Base-by-base conservation (phyloP, 2,797 vertebrate genomes). In the Heliangelus exortis region DNA sequence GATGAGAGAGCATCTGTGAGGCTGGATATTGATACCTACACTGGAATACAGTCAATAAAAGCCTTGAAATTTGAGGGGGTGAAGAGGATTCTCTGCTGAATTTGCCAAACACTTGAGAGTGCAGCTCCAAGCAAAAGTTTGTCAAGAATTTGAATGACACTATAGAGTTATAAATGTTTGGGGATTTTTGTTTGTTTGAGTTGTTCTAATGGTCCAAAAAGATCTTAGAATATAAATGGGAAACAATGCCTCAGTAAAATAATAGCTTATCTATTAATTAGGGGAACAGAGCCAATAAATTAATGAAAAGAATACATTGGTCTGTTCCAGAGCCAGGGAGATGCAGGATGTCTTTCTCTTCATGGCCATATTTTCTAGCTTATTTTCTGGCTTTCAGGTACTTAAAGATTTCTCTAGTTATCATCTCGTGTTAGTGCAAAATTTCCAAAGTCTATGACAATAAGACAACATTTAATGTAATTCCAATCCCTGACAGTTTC, bases 401-500 rank as follows among this genome's bases (percentile, higher is more conserved):
- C 67, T 69, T 47, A 78, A 87, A 79, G 61, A 54, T 28, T 12
- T 84, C 48, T 51, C 39, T 33, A 71, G 34, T 25, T 68, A 39
- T 69, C 15, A 2, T 62, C 36, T n/a, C 9, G 4, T 33, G 16
- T 59, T 80, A 69, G 29, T n/a, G 67, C n/a, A 65, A 61, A 61
- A 96, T 53, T 48, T 62, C 65, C 26, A 43, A 54, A 58, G 45
- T 22, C 72, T 72, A 2, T 75, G 88, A 94, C 36, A 67, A 77
- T 72, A 65, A 81, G 86, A 4, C 77, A 65, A 80, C 8, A 1
- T 74, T 88, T 83, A 79, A 93, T 94, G 75, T 73, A 88, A 79
- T 92, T 93, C 82, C 9, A 1, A 50, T 86, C 91, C 76, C 81
- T 93, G 93, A 92, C 84, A 93, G 87, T 45, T 96, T 81, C 90